A percentile compares a stretch with the other conserved stretches of the same genome.
These are phyloP conservation scores for Leptopilina myrica DNA, from an alignment of 2,888 invertebrate species.

Conservation along the genomic window DNA sequence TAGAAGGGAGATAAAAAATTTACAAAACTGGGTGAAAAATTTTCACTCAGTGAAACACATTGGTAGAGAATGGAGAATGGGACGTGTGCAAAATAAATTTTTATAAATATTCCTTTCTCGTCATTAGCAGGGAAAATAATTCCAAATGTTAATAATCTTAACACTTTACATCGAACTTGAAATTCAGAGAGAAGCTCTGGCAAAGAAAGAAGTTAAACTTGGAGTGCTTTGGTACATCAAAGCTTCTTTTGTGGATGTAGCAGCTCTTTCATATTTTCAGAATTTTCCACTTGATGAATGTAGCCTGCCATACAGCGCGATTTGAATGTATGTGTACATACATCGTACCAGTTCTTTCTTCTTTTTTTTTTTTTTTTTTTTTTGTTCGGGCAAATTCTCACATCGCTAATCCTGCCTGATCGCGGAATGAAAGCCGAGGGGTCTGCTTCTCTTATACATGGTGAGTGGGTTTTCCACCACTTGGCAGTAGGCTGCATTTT, in stretches of 20 bases:
- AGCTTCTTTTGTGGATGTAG: constrained; percentile 38
- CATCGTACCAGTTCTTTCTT: not conserved
- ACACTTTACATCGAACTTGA: constrained; percentile 10
- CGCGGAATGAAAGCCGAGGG: constrained; percentile 22
- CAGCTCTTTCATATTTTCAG: constrained; percentile 27
- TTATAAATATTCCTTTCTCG: not conserved
- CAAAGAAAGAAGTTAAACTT: constrained; percentile 40
- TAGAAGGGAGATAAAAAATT: not conserved
- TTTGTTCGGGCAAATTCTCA: constrained; percentile 20
- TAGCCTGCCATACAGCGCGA: constrained; percentile 13
- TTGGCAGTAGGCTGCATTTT: too few relatives aligned
- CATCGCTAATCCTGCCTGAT: constrained; percentile 17
- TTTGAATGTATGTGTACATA: not conserved
- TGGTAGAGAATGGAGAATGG: too few relatives aligned
- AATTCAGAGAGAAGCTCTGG: constrained; percentile 13
- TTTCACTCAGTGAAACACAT: too few relatives aligned
- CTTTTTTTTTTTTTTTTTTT: constrained; percentile 14
- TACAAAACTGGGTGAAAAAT: too few relatives aligned
- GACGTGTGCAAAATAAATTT: too few relatives aligned
- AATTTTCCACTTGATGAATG: constrained; percentile 41
- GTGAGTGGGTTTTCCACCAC: not conserved
- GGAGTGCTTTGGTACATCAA: constrained; percentile 34
- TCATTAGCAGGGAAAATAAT: not conserved
- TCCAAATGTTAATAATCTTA: constrained; percentile 7
- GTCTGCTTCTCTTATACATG: not conserved